Evolutionary conservation across 2,797 vertebrate species (phyloP), one percentile per base, ranked within the genome.

Genomic region (Lepus oiostolus): DNA sequence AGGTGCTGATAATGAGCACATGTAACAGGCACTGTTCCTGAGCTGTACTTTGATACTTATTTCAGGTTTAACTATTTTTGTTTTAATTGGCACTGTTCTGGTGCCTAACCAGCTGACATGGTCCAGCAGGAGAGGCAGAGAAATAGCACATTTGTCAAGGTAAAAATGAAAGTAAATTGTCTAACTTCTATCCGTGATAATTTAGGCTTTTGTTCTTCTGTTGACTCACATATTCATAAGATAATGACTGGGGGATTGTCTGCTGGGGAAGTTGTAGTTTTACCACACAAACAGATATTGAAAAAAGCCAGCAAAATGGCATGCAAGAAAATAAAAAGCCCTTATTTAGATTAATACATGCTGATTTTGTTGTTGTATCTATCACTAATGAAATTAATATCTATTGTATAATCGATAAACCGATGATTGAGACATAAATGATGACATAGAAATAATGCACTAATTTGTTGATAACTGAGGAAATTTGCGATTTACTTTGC

Each of bases 21-120:
- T 14, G 70, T 19, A 72, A 72, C 89, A 96, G 95, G 94, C 89
- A 94, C 81, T 92, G 67, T 60, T 95, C 58, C 85, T 84, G 90
- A 93, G 62, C 50, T 93, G 12, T 65, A 67, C 63, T 87, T 91
- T 77, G 90, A 86, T 84, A 91, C 92, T 89, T 95, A 83, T 93
- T 96, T 65, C 76, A 95, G 87, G 95, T 71, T 87, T 76, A 93
- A 90, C 93, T 97, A 93, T 95, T 95, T 96, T 97, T 93, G 87
- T 95, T 97, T 94, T 96, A 97, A 96, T 93, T 94, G 89, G 83
- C 83, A 85, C 75, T 87, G 88, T 81, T 91, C 93, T 95, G 63
- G 58, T 93, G 52, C 60, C 77, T 86, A 82, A 88, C 67, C 87
- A 91, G 75, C 81, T 95, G 89, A 71, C 42, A 32, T 86, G 32